These are phyloP conservation scores for Drosophila paranaensis DNA, from an alignment of 2,888 invertebrate genomes.

Conservation along the genomic window DNA sequence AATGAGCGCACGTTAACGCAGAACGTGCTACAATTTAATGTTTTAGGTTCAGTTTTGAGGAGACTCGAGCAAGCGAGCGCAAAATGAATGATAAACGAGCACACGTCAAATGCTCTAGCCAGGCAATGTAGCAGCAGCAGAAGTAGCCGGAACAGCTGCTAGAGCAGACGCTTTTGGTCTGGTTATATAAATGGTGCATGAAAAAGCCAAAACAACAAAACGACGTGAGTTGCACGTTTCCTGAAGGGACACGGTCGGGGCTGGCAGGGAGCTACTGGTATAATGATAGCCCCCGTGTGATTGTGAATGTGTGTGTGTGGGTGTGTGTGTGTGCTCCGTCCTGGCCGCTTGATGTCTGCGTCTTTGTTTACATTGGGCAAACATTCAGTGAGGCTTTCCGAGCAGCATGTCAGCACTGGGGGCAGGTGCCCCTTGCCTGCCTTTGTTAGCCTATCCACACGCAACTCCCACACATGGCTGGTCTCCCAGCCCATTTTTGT, in stretches of 20 bases:
- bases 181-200: slow-evolving; percentile 79
- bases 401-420: neutral
- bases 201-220: slow-evolving; percentile 81
- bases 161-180: slow-evolving; percentile 44
- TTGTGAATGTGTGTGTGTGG: slow-evolving; percentile 14
- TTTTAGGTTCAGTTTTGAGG: slow-evolving; percentile 54
- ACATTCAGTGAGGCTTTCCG: slow-evolving; percentile 46
- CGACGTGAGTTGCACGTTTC: slow-evolving; percentile 74
- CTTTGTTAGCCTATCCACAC: slow-evolving; percentile 34
- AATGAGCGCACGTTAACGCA: slow-evolving; percentile 76
- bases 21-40: slow-evolving; percentile 81
- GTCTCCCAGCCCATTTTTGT: slow-evolving; percentile 24
- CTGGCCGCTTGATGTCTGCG: slow-evolving; percentile 42
- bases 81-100: slow-evolving; percentile 82
- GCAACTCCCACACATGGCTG: neutral
- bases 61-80: slow-evolving; percentile 70
- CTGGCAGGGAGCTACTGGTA: slow-evolving; percentile 9
- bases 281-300: slow-evolving; percentile 37
- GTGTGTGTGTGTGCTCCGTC: slow-evolving; percentile 1
- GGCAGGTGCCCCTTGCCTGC: slow-evolving; percentile 29
- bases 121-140: neutral
- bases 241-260: slow-evolving; percentile 1
- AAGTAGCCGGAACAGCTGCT: slow-evolving; percentile 62
- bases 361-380: slow-evolving; percentile 73
- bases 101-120: slow-evolving; percentile 77